These are phyloP conservation scores for Oryzias javanicus DNA, from an alignment of 2,113 vertebrate genomes.

Conservation along the genomic window DNA sequence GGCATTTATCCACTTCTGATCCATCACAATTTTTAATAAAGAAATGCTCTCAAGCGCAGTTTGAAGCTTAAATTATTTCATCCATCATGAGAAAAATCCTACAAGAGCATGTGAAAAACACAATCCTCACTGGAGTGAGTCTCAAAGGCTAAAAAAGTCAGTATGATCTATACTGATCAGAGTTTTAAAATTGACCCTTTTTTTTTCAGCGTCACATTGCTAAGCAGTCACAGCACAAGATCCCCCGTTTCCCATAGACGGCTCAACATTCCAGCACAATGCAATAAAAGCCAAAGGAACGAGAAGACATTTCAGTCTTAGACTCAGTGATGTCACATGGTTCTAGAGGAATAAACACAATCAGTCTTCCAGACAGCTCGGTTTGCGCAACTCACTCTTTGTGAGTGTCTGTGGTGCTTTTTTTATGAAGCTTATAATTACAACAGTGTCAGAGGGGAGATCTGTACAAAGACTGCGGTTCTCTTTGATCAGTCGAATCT, in stretches of 20 bases:
- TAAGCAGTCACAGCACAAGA: slow-evolving; percentile 40
- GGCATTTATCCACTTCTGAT: too few species aligned
- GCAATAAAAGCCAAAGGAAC: slow-evolving; percentile 67
- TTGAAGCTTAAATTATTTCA: too few species aligned
- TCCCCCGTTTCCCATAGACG: slow-evolving; percentile 30
- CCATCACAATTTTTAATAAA: too few species aligned
- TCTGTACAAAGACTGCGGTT: slow-evolving; percentile 49
- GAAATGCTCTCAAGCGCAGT: too few species aligned
- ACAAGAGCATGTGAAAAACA: too few species aligned
- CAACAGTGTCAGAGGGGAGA: slow-evolving; percentile 44
- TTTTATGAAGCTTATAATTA: slow-evolving; percentile 57
- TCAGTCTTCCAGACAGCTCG: slow-evolving; percentile 64
- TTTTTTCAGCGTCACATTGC: slow-evolving; percentile 32
- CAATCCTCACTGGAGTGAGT: too few species aligned
- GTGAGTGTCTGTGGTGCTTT: slow-evolving; percentile 47
- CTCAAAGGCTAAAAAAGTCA: too few species aligned
- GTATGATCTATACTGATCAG: too few species aligned
- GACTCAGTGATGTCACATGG: slow-evolving; percentile 49
- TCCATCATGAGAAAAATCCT: too few species aligned
- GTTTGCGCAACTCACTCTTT: slow-evolving; percentile 58
- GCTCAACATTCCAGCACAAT: slow-evolving; percentile 17
- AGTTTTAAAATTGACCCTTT: neutral
- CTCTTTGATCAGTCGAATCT: slow-evolving; percentile 61
- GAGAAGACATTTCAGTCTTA: slow-evolving; percentile 51
- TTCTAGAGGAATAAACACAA: slow-evolving; percentile 60